Evolutionary conservation across 2,113 vertebrate genomes (phyloP).

Genomic region (Reinhardtius hippoglossoides): DNA sequence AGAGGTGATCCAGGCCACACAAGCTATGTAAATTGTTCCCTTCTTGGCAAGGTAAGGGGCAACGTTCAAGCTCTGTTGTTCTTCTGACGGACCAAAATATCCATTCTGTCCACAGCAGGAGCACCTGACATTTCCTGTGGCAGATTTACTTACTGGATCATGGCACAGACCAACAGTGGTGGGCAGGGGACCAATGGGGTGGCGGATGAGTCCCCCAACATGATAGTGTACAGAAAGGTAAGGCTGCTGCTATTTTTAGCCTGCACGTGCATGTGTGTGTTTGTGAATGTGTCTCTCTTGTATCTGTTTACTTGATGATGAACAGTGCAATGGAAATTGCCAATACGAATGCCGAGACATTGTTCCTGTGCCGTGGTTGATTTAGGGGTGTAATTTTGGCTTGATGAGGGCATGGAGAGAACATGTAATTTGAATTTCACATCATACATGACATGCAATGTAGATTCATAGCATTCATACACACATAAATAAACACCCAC

Average conservation of each 20-base stretch:
- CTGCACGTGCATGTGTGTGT: conserved; percentile 16
- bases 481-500: conserved; percentile 8
- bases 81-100: conserved; percentile 39
- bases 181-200: conserved; percentile 94
- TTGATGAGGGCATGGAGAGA: conserved; percentile 32
- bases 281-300: conserved; percentile 21
- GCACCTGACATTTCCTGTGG: conserved; percentile 77
- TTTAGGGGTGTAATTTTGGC: conserved; percentile 33
- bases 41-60: conserved; percentile 34
- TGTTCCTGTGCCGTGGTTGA: conserved; percentile 35
- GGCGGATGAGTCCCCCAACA: conserved; percentile 95
- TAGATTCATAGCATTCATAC: background rate
- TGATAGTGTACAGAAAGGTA: conserved; percentile 99
- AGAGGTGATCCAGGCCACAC: conserved; percentile 32
- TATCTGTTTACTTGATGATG: conserved; percentile 54
- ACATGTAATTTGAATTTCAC: conserved; percentile 26
- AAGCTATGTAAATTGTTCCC: conserved; percentile 37
- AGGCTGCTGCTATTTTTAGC: conserved; percentile 71
- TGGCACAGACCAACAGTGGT: conserved; percentile 96
- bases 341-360: conserved; percentile 42
- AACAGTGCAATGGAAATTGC: conserved; percentile 45
- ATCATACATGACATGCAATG: conserved; percentile 31
- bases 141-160: conserved; percentile 83
- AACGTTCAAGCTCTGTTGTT: conserved; percentile 40
- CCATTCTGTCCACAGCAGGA: conserved; percentile 68